A percentile compares a stretch with the other conserved stretches of the same genome.
Conservation (phyloP, 2,113 vertebrate species). For the Sapayoa aenigma region DNA sequence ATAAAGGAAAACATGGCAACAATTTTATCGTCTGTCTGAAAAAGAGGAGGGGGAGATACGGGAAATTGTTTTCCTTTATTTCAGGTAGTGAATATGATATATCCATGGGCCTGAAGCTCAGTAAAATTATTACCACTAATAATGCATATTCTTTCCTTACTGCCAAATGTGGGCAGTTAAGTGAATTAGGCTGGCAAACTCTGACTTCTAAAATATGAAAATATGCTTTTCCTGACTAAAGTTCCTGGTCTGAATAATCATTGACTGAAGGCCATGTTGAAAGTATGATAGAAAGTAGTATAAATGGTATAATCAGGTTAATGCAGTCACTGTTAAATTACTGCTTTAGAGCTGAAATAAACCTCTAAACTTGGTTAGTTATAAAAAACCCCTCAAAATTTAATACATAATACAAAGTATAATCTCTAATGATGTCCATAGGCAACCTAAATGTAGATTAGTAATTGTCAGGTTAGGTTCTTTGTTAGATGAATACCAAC, state of each 20-base stretch:
- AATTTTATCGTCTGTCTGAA: not conserved
- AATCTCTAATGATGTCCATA: not conserved
- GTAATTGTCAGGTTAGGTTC: not conserved
- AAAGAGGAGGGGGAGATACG: not conserved
- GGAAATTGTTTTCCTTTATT: not conserved
- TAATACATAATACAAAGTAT: not conserved
- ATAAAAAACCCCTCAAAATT: not conserved
- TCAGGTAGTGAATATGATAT: not conserved
- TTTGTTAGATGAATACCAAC: not conserved
- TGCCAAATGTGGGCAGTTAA: not conserved
- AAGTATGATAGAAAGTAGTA: not conserved
- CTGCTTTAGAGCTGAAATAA: not conserved
- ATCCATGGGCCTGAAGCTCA: not conserved
- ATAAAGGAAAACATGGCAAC: not conserved
- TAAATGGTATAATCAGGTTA: not conserved
- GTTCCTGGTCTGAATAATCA: not conserved
- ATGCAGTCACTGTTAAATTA: not conserved
- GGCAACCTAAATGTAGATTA: not conserved
- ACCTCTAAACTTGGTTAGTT: not conserved
- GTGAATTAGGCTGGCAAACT: not conserved
- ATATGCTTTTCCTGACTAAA: not conserved
- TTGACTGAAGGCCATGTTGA: not conserved
- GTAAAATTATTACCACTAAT: not conserved
- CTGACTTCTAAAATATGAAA: not conserved
- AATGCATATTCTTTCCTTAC: not conserved